A percentile compares a stretch with the other conserved stretches of the same genome.
Evolutionary conservation across 2,888 invertebrate species (phyloP).

Genomic region (Spodoptera picta): DNA sequence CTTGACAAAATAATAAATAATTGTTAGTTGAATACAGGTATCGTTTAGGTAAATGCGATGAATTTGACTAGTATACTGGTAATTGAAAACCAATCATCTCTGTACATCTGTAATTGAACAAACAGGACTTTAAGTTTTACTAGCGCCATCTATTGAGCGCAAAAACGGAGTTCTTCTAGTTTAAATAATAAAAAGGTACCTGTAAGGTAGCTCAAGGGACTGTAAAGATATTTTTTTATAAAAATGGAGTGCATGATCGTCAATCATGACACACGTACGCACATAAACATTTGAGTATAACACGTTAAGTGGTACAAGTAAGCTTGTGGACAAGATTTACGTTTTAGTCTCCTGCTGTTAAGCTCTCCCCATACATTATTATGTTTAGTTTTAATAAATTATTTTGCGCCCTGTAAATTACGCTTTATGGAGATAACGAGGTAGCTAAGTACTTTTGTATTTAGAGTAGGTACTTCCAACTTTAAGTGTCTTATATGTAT

Average conservation of each 20-base stretch:
- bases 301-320: slow-evolving; percentile 57
- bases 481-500: too few species aligned
- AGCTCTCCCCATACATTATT: slow-evolving; percentile 55
- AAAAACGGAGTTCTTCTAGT: too few species aligned
- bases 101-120: too few species aligned
- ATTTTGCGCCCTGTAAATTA: slow-evolving; percentile 53
- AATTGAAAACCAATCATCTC: too few species aligned
- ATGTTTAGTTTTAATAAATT: slow-evolving; percentile 58
- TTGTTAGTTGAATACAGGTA: too few species aligned
- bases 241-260: slow-evolving; percentile 23
- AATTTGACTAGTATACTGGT: too few species aligned
- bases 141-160: too few species aligned
- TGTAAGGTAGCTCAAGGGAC: not conserved
- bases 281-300: slow-evolving; percentile 43
- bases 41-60: too few species aligned
- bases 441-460: slow-evolving; percentile 45
- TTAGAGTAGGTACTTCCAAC: too few species aligned
- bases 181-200: too few species aligned
- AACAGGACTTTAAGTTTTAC: too few species aligned
- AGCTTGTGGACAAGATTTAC: slow-evolving; percentile 70
- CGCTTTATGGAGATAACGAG: slow-evolving; percentile 44
- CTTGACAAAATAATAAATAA: too few species aligned
- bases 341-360: slow-evolving; percentile 78
- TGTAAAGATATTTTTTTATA: not conserved
- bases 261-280: slow-evolving; percentile 37